Conservation (phyloP, 2,888 invertebrate genomes). For the Sicus ferrugineus region DNA sequence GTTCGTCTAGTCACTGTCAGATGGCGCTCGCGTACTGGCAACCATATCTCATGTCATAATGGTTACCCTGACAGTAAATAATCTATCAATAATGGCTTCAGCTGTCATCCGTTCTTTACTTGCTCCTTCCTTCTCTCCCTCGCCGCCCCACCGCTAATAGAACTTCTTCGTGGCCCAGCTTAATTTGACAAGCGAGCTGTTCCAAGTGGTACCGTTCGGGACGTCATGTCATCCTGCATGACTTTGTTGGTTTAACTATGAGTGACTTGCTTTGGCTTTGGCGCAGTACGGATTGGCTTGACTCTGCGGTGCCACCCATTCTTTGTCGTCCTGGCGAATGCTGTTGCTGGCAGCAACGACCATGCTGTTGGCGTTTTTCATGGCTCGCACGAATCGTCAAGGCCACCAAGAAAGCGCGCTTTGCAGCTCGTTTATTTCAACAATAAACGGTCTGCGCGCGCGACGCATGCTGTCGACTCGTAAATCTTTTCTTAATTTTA, state of each 20-base stretch:
- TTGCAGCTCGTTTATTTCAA: constrained; percentile 40
- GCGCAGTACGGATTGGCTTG: background rate
- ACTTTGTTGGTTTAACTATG: background rate
- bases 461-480: background rate
- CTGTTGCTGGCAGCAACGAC: constrained; percentile 44
- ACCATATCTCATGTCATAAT: constrained; percentile 50
- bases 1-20: constrained; percentile 45
- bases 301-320: background rate
- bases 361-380: constrained; percentile 59
- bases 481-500: constrained; percentile 1
- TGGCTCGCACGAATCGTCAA: constrained; percentile 32
- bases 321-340: too few relatives aligned
- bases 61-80: constrained; percentile 60
- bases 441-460: background rate
- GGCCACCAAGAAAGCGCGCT: constrained; percentile 41
- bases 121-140: background rate
- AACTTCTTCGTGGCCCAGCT: background rate
- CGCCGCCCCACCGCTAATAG: background rate
- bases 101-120: constrained; percentile 38
- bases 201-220: constrained; percentile 4
- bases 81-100: constrained; percentile 60
- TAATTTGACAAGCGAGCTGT: constrained; percentile 46
- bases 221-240: constrained; percentile 24
- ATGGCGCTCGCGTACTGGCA: constrained; percentile 33
- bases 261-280: background rate